These are phyloP conservation scores for Dolomedes plantarius DNA, from an alignment of 2,888 invertebrate genomes.

Conservation along the genomic window DNA sequence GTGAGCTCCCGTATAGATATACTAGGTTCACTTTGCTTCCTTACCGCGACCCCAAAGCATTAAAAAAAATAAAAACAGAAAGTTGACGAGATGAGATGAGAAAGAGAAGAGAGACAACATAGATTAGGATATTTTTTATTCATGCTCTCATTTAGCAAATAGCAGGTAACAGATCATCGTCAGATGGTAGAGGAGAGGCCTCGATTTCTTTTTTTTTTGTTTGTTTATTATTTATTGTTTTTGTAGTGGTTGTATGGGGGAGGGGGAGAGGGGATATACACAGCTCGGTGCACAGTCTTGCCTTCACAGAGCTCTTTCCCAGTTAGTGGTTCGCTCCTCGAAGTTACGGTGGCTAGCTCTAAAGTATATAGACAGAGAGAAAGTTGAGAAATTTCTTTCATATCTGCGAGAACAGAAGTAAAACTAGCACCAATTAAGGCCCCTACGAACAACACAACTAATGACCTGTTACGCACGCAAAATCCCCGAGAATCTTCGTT, in stretches of 20 bases:
- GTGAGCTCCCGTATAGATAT: too few species aligned
- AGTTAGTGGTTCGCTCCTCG: slow-evolving; percentile 8
- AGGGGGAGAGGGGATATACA: not conserved
- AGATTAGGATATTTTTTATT: slow-evolving; percentile 58
- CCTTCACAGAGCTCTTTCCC: slow-evolving; percentile 19
- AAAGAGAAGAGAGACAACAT: not conserved
- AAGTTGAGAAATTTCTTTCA: slow-evolving; percentile 1
- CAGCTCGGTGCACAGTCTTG: slow-evolving; percentile 33
- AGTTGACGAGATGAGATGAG: too few species aligned
- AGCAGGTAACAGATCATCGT: slow-evolving; percentile 56
- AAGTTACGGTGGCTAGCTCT: not conserved
- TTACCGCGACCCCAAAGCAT: too few species aligned
- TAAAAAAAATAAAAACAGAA: too few species aligned
- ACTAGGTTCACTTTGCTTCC: too few species aligned
- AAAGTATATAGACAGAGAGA: not conserved
- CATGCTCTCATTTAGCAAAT: slow-evolving; percentile 54
- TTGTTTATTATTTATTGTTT: too few species aligned
- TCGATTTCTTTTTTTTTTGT: too few species aligned
- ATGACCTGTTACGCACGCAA: not conserved
- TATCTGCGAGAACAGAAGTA: slow-evolving; percentile 17
- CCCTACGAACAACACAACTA: slow-evolving; percentile 26
- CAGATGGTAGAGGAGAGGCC: slow-evolving; percentile 38
- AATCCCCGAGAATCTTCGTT: too few species aligned
- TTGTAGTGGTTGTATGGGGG: too few species aligned
- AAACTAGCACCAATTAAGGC: slow-evolving; percentile 46